Base-by-base conservation (phyloP, 1,140 invertebrate genomes). In the Chionoecetes opilio region DNA sequence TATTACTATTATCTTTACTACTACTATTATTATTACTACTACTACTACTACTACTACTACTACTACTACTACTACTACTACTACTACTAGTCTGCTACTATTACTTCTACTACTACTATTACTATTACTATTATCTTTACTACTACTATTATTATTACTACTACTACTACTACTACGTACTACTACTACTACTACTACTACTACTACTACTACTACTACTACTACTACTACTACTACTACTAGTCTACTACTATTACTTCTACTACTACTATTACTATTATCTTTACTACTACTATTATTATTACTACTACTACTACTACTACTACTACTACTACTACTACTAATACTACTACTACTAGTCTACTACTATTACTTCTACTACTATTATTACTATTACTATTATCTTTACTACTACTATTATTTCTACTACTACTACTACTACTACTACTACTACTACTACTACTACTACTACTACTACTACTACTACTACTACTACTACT, bases 401-500 rank as follows among this genome's bases (percentile, higher is more conserved):
- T 1, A 75, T 26, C 2, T n/a, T 26, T 2, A 75, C n/a, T 1
- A 75, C 63, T 75, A 75, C 63, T 75, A 75, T 26, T 75, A 75
- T 8, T 75, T 14, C 53, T 3, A 75, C 53, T 3, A 75, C 53
- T 3, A 75, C 63, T 2, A 75, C 63, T 1, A 75, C 63, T 2
- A 75, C 63, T 2, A 75, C n/a, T 1, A 75, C 63, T 75, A 75
- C 63, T 75, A 75, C 63, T 75, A 75, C 21, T 75, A 75, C 63
- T 75, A n/a, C 63, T 75, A 75, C 63, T 75, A 75, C 63, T 75
- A 75, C 63, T n/a, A 75, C n/a, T n/a, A 75, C n/a, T n/a, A 75
- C 63, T 75, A 75, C 63, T n/a, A 75, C 63, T 75, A 75, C 63
- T 75, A 75, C 63, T n/a, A 75, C 63, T 8, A 75, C n/a, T 8